These are phyloP conservation scores for Pseudomyrmex pallidus DNA, from an alignment of 1,140 invertebrate species.

Conservation along the genomic window DNA sequence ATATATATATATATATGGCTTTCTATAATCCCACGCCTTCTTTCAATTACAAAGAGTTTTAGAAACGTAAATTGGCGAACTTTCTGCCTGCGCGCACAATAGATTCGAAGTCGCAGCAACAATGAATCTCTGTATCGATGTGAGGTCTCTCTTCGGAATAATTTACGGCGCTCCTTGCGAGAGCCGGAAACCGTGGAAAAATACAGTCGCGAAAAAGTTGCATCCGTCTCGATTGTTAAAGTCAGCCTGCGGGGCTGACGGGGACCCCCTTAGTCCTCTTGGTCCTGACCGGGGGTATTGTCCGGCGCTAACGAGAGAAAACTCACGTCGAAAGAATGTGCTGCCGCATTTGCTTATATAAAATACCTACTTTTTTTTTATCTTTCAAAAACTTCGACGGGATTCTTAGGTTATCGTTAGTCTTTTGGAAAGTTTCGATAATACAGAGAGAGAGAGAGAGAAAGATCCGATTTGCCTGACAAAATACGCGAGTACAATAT, in stretches of 20 bases:
- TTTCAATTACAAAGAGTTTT: constrained; percentile 35
- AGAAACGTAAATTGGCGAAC: constrained; percentile 71
- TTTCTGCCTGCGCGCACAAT: constrained; percentile 67
- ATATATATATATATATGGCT: not conserved
- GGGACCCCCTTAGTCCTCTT: constrained; percentile 1
- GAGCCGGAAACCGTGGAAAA: constrained; percentile 24
- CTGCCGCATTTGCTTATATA: not conserved
- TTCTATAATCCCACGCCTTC: constrained; percentile 16
- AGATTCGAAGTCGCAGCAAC: constrained; percentile 38
- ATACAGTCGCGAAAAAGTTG: constrained; percentile 39
- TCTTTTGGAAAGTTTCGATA: not conserved
- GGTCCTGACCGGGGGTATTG: constrained; percentile 39
- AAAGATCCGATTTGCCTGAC: not conserved
- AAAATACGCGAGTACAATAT: not conserved
- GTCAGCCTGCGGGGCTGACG: constrained; percentile 36
- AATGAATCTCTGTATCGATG: constrained; percentile 65
- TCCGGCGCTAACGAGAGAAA: constrained; percentile 63
- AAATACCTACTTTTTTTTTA: not conserved
- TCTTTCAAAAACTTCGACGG: constrained; percentile 5
- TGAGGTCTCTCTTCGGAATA: constrained; percentile 19
- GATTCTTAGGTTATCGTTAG: not conserved
- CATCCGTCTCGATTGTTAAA: constrained; percentile 52
- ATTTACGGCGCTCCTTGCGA: constrained; percentile 50
- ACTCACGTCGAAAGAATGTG: constrained; percentile 10
- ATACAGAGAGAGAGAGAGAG: not conserved